Evolutionary conservation across 2,797 vertebrate species (phyloP), one percentile per base, ranked within the genome.

Genomic region (Alectoris magna): DNA sequence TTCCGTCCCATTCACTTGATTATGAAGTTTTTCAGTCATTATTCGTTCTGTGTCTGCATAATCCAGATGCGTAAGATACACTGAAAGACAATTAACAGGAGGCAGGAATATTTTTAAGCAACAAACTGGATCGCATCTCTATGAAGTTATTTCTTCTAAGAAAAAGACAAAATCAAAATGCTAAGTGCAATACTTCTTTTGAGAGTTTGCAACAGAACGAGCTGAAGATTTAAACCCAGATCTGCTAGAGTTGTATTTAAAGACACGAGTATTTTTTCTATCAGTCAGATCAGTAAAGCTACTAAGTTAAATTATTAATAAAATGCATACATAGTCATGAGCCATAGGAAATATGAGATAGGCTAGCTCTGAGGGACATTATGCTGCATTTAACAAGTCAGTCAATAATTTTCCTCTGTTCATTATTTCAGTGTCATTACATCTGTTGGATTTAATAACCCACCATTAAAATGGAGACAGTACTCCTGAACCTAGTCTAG

Each of bases 11-110:
- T 99, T 99, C 93, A 99, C 99, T 97, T 99, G 99, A 98, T 99
- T 99, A 94, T 99, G 99, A 89, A 99, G 99, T 95, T 99, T 99
- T 93, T 99, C 99, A 4, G 99, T 99, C 99, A 99, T 99, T 96
- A 99, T 99, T 93, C 99, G 97, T 95, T 99, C 99, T 0, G 99
- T 99, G 98, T 99, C 99, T 67, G 98, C 99, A 67, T 99, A 99
- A 98, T 99, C 99, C 98, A 99, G 95, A 96, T 99, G 99, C 41
- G 99, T 99, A 87, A 99, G 98, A 95, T 99, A 99, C 91, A 99
- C 99, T 99, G 97, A 9, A 97, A 97, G 59, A 95, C 36, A 66
- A 93, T 5, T 56, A 70, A 71, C 1, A 11, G 38, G 19, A 3
- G 69, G 59, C 8, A 87, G 26, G 44, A 5, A 12, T 1, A 1